These are phyloP conservation scores for Microplitis deprimator DNA, from an alignment of 2,888 invertebrate species.

Conservation along the genomic window DNA sequence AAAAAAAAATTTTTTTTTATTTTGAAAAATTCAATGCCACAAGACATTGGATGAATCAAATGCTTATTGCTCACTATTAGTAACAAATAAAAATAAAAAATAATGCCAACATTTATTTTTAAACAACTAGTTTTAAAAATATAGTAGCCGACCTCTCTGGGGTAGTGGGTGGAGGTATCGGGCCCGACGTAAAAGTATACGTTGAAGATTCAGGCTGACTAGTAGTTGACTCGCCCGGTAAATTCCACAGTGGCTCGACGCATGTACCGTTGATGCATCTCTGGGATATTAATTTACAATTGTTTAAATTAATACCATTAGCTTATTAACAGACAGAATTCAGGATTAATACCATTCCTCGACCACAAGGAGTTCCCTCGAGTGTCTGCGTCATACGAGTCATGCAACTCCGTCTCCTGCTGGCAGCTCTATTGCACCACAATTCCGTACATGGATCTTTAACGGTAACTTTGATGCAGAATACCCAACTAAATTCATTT, in stretches of 20 bases:
- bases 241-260: background rate
- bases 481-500: conserved; percentile 31
- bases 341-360: conserved; percentile 20
- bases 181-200: background rate
- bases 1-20: background rate
- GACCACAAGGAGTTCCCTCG: conserved; percentile 32
- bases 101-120: background rate
- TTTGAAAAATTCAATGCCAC: too few species aligned
- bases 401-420: conserved; percentile 29
- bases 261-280: conserved; percentile 32
- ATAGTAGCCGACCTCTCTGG: background rate
- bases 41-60: too few species aligned
- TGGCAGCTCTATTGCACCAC: conserved; percentile 31
- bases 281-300: conserved; percentile 10
- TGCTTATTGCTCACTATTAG: too few species aligned
- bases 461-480: conserved; percentile 25
- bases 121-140: background rate
- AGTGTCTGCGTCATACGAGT: conserved; percentile 33
- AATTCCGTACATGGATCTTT: conserved; percentile 31
- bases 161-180: background rate
- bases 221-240: background rate
- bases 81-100: too few species aligned
- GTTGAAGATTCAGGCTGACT: background rate
- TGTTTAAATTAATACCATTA: background rate
- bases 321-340: background rate